Conservation (phyloP, 2,797 vertebrate species). For the Parauchenoglanis punctatus region DNA sequence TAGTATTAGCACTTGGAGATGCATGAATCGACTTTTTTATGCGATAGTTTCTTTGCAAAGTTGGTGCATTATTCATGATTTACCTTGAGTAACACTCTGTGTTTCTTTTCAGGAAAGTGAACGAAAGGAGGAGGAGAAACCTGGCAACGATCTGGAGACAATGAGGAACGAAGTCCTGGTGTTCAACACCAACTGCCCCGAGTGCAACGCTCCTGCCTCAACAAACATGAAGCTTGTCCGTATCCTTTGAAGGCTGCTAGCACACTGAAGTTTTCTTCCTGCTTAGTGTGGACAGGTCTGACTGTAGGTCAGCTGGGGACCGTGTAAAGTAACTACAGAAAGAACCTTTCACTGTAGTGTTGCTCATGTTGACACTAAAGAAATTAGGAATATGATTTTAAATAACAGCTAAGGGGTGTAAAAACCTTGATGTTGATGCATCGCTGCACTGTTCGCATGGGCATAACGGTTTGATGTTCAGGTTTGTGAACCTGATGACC, state of each 20-base stretch:
- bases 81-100: neutral
- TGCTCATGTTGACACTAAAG: neutral
- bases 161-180: slow-evolving; percentile 88
- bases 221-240: slow-evolving; percentile 98
- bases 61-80: neutral
- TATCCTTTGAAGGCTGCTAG: slow-evolving; percentile 73
- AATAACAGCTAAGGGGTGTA: neutral
- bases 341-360: neutral
- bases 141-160: slow-evolving; percentile 67
- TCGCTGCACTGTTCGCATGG: neutral
- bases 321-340: neutral
- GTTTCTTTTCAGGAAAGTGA: slow-evolving; percentile 60
- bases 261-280: neutral
- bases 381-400: neutral
- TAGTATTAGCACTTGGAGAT: neutral
- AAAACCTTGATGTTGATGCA: neutral
- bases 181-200: slow-evolving; percentile 92
- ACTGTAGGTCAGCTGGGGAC: neutral
- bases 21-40: neutral
- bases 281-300: neutral
- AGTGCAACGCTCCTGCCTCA: slow-evolving; percentile 87
- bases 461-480: neutral
- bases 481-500: neutral
- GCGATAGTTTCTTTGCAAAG: neutral
- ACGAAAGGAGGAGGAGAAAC: slow-evolving; percentile 63